Conservation (phyloP, 2,797 vertebrate species). For the Poecilia gillii region DNA sequence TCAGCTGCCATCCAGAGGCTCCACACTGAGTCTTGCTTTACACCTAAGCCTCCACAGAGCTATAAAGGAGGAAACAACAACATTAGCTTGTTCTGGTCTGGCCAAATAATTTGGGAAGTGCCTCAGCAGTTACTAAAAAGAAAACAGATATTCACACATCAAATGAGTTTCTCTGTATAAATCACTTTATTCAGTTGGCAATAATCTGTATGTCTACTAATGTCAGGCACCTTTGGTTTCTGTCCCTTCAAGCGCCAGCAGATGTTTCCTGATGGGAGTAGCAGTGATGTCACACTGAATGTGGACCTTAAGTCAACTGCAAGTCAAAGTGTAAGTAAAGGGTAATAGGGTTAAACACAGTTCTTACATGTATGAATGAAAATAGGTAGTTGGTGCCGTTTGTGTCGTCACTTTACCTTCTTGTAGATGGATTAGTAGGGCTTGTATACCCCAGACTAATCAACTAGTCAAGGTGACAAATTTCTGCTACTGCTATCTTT, state of each 20-base stretch:
- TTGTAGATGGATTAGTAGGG: not conserved
- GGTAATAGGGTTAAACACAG: not conserved
- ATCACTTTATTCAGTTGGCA: not conserved
- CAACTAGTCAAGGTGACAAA: not conserved
- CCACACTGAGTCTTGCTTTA: conserved; percentile 57
- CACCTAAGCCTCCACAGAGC: conserved; percentile 25
- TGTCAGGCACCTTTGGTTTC: not conserved
- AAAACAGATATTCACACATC: not conserved
- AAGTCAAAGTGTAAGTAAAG: conserved; percentile 57
- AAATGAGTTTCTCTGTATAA: not conserved
- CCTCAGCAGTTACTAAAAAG: not conserved
- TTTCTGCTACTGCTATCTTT: not conserved
- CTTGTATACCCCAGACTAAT: not conserved
- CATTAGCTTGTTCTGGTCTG: not conserved
- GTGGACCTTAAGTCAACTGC: conserved; percentile 49
- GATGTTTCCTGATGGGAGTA: conserved; percentile 78
- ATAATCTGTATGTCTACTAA: not conserved
- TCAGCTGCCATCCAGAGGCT: conserved; percentile 63
- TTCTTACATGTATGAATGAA: not conserved
- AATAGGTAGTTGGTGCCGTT: not conserved
- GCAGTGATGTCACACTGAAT: conserved; percentile 65
- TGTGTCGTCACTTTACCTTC: not conserved
- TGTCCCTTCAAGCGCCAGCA: conserved; percentile 73
- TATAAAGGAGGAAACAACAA: not conserved
- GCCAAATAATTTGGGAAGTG: not conserved